Evolutionary conservation across 2,113 vertebrate species (phyloP).

Genomic region (Chloropsis hardwickii): DNA sequence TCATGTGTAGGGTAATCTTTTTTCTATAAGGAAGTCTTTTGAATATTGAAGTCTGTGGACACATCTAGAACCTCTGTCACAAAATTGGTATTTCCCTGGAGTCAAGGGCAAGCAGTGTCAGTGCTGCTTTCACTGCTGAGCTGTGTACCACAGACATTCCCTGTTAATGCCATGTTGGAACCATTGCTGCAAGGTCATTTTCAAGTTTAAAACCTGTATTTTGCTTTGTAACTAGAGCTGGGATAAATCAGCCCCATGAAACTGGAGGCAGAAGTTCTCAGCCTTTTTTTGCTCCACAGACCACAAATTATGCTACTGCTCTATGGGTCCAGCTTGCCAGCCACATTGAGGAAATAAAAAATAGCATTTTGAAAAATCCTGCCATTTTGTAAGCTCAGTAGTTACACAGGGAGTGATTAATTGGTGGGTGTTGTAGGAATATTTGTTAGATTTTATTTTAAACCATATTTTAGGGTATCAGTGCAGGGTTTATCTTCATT

Average conservation of each 20-base stretch:
- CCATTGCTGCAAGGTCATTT: not conserved
- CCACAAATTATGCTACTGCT: accelerated
- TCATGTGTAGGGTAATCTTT: not conserved
- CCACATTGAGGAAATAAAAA: not conserved
- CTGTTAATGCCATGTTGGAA: not conserved
- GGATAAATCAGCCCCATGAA: not conserved
- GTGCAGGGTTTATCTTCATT: not conserved
- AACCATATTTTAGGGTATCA: not conserved
- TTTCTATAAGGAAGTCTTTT: not conserved
- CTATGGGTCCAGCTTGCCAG: not conserved
- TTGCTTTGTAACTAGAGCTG: not conserved
- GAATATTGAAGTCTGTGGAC: not conserved
- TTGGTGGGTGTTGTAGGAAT: not conserved
- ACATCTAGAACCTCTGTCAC: not conserved
- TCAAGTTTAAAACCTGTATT: not conserved
- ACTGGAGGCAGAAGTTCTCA: not conserved
- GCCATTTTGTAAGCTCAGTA: not conserved
- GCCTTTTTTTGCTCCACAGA: not conserved
- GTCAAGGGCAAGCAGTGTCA: not conserved
- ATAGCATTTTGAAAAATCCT: not conserved
- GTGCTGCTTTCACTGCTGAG: not conserved
- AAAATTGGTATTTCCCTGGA: not conserved
- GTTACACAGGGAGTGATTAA: not conserved
- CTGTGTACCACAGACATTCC: accelerated
- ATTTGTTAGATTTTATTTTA: not conserved